A percentile compares a stretch with the other conserved stretches of the same genome.
These are phyloP conservation scores for Illadopsis cleaveri DNA, from an alignment of 2,113 vertebrate genomes.

Conservation along the genomic window DNA sequence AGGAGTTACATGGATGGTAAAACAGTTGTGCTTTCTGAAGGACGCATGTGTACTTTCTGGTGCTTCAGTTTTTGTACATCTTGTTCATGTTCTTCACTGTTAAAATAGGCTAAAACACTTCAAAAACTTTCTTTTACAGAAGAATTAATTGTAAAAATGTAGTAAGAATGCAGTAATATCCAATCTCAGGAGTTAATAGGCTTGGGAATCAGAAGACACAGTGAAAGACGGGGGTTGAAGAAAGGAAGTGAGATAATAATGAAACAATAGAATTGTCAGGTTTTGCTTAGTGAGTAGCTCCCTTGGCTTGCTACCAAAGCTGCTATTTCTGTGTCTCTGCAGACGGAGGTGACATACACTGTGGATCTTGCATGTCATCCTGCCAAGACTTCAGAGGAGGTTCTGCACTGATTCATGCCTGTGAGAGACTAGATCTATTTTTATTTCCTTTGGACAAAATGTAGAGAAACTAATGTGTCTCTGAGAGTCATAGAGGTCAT, in stretches of 20 bases:
- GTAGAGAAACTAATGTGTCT: neutral
- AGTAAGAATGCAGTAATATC: neutral
- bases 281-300: neutral
- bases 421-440: neutral
- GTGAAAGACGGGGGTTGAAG: neutral
- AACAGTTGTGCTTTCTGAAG: neutral
- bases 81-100: neutral
- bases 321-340: neutral
- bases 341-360: neutral
- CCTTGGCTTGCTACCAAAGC: neutral
- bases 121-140: neutral
- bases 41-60: neutral
- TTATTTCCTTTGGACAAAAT: neutral
- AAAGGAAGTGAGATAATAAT: neutral
- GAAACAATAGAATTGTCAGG: neutral
- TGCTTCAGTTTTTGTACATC: neutral
- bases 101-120: neutral
- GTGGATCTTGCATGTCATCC: neutral
- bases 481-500: neutral
- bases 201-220: neutral
- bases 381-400: neutral
- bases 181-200: neutral
- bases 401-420: neutral
- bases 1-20: neutral
- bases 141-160: neutral